Conservation (phyloP, 2,113 vertebrate species). For the Arizona elegans region DNA sequence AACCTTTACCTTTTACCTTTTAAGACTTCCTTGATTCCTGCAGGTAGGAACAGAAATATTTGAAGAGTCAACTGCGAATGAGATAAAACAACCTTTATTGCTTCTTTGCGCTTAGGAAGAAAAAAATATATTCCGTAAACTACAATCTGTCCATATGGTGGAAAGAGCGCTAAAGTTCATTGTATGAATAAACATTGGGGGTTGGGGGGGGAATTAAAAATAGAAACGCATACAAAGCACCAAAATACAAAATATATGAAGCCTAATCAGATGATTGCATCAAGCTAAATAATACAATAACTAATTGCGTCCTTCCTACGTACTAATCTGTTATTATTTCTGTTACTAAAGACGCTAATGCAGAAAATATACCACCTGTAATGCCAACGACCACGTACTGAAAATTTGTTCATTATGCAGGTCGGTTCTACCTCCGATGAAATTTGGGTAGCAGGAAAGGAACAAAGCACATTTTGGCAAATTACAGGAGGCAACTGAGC, state of each 20-base stretch:
- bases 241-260: not conserved
- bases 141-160: not conserved
- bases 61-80: not conserved
- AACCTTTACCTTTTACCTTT: too few relatives aligned
- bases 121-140: not conserved
- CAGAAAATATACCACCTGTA: not conserved
- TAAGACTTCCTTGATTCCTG: not conserved
- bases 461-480: not conserved
- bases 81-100: not conserved
- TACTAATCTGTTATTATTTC: not conserved
- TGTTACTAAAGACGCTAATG: not conserved
- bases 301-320: not conserved
- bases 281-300: too few relatives aligned
- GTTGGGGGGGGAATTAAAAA: not conserved
- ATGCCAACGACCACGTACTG: not conserved
- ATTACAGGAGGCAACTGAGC: not conserved
- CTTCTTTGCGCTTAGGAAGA: not conserved
- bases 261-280: not conserved
- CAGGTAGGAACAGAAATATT: not conserved
- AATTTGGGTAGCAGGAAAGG: not conserved
- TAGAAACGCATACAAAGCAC: not conserved
- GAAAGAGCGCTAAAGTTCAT: not conserved
- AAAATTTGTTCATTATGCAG: not conserved
- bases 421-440: not conserved
- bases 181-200: not conserved